Percentiles rank a stretch among this genome's conserved stretches.
Conservation (phyloP, 2,113 vertebrate genomes). For the Diadophis punctatus region DNA sequence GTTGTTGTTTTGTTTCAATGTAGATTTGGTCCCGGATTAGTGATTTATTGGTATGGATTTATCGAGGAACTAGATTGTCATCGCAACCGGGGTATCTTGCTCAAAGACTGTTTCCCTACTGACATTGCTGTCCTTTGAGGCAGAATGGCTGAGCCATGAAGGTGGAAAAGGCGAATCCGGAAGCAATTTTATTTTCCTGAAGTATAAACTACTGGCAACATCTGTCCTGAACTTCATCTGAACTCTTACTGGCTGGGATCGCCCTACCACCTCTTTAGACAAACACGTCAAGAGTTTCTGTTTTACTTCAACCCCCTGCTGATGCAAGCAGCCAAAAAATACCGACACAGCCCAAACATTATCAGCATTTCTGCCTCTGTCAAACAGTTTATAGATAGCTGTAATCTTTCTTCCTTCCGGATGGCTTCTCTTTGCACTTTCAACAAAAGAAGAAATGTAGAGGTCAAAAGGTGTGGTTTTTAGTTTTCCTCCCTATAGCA, state of each 20-base stretch:
- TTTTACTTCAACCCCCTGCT: constrained; percentile 76
- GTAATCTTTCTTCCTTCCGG: constrained; percentile 83
- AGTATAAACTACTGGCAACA: constrained; percentile 76
- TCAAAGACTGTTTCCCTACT: constrained; percentile 92
- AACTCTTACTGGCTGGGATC: constrained; percentile 75
- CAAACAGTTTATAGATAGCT: constrained; percentile 74
- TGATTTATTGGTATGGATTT: constrained; percentile 99
- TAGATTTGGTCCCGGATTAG: constrained; percentile 95
- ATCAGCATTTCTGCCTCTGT: constrained; percentile 76
- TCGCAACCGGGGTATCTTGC: constrained; percentile 90
- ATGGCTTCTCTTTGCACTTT: constrained; percentile 71
- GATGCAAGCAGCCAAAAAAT: constrained; percentile 71
- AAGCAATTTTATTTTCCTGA: constrained; percentile 89
- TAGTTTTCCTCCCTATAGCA: constrained; percentile 45
- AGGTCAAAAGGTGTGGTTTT: constrained; percentile 62
- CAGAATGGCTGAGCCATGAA: constrained; percentile 58
- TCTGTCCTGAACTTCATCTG: constrained; percentile 90
- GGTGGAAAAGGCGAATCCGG: constrained; percentile 75
- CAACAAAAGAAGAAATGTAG: constrained; percentile 67
- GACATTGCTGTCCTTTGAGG: constrained; percentile 88
- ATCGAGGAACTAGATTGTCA: constrained; percentile 95
- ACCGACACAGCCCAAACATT: constrained; percentile 74
- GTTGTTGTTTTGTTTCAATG: background rate
- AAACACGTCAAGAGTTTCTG: constrained; percentile 78
- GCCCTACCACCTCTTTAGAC: constrained; percentile 70